Evolutionary conservation across 53 echinoderm and acorn worm genomes (phyloP).

Genomic region (Glandiceps talaboti): DNA sequence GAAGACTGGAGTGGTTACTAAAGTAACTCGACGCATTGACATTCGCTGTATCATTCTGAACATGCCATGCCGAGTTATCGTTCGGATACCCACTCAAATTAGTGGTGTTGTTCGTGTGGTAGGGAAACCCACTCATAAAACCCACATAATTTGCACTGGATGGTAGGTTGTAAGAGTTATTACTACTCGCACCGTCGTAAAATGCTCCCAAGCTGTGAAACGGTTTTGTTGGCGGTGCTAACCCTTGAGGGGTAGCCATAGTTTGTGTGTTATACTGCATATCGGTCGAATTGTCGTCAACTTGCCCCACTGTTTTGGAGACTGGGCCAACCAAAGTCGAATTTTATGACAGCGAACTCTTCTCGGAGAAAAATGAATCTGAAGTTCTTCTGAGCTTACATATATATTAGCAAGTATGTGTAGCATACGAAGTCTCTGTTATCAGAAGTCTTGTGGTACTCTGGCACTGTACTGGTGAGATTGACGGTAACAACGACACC

Average conservation of each 20-base stretch:
- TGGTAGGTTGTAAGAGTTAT: conserved; percentile 27
- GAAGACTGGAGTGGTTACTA: background rate
- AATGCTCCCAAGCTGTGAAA: background rate
- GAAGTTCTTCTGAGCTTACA: too few species aligned
- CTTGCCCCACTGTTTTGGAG: too few species aligned
- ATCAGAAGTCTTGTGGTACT: too few species aligned
- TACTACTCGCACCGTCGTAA: conserved; percentile 6
- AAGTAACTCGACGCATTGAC: background rate
- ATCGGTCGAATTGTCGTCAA: background rate
- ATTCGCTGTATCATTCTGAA: background rate
- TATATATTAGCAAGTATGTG: too few species aligned
- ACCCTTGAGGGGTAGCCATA: background rate
- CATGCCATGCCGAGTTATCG: background rate
- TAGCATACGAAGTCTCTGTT: too few species aligned
- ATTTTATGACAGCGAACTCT: too few species aligned
- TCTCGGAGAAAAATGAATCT: too few species aligned
- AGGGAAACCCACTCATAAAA: conserved; percentile 69
- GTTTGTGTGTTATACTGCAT: background rate
- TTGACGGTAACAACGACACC: too few species aligned
- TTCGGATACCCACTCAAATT: background rate
- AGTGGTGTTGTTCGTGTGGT: conserved; percentile 13
- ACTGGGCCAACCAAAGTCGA: too few species aligned
- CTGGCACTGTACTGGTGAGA: too few species aligned
- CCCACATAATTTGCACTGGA: conserved; percentile 49
- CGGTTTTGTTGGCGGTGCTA: background rate